Percentiles rank a stretch among this genome's conserved stretches.
Evolutionary conservation across 2,797 vertebrate species (phyloP).

Genomic region (Galago senegalensis): DNA sequence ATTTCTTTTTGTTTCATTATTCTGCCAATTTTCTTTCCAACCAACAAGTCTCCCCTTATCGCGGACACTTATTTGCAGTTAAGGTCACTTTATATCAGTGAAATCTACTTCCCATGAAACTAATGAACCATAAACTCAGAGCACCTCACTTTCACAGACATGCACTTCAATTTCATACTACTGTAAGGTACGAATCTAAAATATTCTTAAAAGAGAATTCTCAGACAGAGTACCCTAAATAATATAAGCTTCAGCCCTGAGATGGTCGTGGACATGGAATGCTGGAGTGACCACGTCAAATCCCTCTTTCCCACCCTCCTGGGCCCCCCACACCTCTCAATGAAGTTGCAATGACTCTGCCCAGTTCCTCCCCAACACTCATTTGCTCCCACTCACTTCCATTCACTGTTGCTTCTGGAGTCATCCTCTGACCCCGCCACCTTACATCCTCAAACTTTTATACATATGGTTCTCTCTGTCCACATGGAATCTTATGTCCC

Average conservation of each 20-base stretch:
- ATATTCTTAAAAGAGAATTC: neutral
- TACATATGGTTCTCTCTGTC: too few relatives aligned
- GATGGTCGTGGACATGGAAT: neutral
- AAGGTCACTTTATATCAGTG: neutral
- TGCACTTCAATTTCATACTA: neutral
- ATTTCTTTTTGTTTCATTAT: neutral
- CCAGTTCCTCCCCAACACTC: neutral
- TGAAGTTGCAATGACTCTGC: neutral
- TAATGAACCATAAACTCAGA: neutral
- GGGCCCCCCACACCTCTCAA: rapidly evolving
- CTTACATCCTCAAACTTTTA: neutral
- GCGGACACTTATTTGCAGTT: neutral
- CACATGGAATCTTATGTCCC: neutral
- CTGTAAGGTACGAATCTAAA: neutral
- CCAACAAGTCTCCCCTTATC: neutral
- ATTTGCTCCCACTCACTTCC: neutral
- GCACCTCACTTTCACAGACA: neutral
- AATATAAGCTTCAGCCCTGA: neutral
- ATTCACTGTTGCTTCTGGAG: neutral
- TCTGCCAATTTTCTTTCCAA: neutral
- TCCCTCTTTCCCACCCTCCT: neutral
- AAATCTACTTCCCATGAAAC: neutral
- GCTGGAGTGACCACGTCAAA: neutral
- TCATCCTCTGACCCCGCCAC: neutral
- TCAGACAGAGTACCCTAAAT: neutral